Percentiles rank a stretch among this genome's conserved stretches.
These are phyloP conservation scores for sheep (Ovis aries) DNA, from an alignment of 2,113 vertebrate species.

Conservation along the genomic window DNA sequence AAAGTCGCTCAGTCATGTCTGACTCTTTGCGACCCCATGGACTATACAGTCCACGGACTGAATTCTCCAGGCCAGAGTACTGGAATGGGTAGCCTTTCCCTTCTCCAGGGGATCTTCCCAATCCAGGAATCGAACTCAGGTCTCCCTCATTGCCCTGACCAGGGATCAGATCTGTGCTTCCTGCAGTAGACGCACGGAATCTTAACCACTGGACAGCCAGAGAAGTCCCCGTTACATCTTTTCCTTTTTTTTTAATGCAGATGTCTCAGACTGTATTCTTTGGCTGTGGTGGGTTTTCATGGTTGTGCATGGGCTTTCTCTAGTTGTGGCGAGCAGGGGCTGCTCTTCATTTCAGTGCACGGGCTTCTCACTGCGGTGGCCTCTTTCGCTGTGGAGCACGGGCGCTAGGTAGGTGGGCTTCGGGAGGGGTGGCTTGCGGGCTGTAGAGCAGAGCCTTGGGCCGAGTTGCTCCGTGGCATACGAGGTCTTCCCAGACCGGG, in stretches of 20 bases:
- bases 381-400: not conserved
- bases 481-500: not conserved
- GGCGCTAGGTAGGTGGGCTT: not conserved
- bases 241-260: not conserved
- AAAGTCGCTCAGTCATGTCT: not conserved
- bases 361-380: not conserved
- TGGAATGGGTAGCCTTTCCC: not conserved
- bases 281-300: not conserved
- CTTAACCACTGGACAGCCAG: not conserved
- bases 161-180: not conserved
- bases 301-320: not conserved
- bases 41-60: not conserved
- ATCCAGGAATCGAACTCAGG: not conserved
- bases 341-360: not conserved
- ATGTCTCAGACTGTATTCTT: not conserved
- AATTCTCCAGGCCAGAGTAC: not conserved
- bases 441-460: not conserved
- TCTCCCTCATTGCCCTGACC: not conserved
- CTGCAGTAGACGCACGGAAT: not conserved
- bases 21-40: not conserved
- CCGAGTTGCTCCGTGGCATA: not conserved
- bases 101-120: not conserved
- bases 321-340: not conserved
- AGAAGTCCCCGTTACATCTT: not conserved
- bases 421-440: rapidly evolving